A percentile compares a stretch with the other conserved stretches of the same genome.
Evolutionary conservation across 2,888 invertebrate genomes (phyloP).

Genomic region (Diaphora mendica): DNA sequence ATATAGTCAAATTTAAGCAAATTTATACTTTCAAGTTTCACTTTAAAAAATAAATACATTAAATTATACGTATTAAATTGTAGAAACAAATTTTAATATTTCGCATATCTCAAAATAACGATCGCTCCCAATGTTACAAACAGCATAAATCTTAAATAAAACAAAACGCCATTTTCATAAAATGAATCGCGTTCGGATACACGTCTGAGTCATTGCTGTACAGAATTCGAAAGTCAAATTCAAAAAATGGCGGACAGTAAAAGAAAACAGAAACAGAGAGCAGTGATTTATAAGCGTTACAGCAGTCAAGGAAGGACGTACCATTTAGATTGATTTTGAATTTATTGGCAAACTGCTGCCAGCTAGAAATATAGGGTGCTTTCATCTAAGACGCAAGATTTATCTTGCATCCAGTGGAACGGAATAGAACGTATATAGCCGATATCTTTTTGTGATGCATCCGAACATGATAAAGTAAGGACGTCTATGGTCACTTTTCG

Average conservation of each 20-base stretch:
- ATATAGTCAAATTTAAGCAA: not conserved
- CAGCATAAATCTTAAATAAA: slow-evolving; percentile 3
- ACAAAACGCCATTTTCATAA: slow-evolving; percentile 15
- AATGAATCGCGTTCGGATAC: slow-evolving; percentile 32
- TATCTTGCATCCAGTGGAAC: slow-evolving; percentile 62
- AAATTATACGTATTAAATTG: too few species aligned
- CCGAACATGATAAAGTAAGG: slow-evolving; percentile 25
- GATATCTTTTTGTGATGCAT: slow-evolving; percentile 45
- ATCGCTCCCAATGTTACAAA: slow-evolving; percentile 1
- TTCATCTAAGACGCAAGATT: slow-evolving; percentile 75
- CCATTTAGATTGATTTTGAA: slow-evolving; percentile 77
- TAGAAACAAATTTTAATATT: not conserved
- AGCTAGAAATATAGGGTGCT: slow-evolving; percentile 57
- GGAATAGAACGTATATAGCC: slow-evolving; percentile 42
- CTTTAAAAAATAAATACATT: too few species aligned
- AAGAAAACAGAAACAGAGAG: slow-evolving; percentile 30
- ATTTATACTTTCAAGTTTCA: too few species aligned
- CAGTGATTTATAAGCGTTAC: slow-evolving; percentile 50
- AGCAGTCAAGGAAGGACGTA: slow-evolving; percentile 48
- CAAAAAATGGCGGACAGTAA: slow-evolving; percentile 35
- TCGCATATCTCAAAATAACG: slow-evolving; percentile 1
- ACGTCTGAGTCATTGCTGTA: slow-evolving; percentile 20
- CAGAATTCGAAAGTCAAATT: slow-evolving; percentile 36
- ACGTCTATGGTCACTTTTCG: slow-evolving; percentile 23
- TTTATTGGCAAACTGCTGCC: slow-evolving; percentile 77